phyloP scores from a whole-genome alignment of 2,888 invertebrate genomes.

The Orthonevra nobilis region DNA sequence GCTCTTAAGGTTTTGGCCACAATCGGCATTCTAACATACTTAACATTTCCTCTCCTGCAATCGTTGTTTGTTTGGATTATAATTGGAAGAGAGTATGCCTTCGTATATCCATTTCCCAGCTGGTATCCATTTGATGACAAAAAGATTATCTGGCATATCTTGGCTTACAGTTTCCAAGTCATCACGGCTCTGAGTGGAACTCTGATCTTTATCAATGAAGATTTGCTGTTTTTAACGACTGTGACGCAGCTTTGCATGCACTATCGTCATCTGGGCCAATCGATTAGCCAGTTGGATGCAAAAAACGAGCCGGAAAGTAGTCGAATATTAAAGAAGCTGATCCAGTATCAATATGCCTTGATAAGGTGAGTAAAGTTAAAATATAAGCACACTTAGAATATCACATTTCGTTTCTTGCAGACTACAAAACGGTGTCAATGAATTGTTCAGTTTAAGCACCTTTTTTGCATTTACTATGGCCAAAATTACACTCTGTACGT shows the following conservation, averaged over 20 bases:
- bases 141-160: neutral
- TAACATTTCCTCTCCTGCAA: slow-evolving; percentile 23
- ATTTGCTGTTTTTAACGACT: slow-evolving; percentile 9
- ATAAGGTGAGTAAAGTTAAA: slow-evolving; percentile 32
- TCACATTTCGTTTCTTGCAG: too few relatives aligned
- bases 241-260: slow-evolving; percentile 37
- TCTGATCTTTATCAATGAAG: slow-evolving; percentile 19
- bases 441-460: slow-evolving; percentile 21
- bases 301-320: neutral
- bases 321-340: neutral
- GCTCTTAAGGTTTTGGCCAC: too few relatives aligned
- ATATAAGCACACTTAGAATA: too few relatives aligned
- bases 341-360: slow-evolving; percentile 28
- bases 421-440: slow-evolving; percentile 16
- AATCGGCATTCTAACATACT: too few relatives aligned
- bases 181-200: neutral
- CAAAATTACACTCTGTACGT: neutral
- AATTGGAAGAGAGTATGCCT: neutral
- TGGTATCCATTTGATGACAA: slow-evolving; percentile 14
- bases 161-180: slow-evolving; percentile 1
- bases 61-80: neutral
- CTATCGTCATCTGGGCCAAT: slow-evolving; percentile 16
- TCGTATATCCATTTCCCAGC: neutral
- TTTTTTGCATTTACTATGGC: slow-evolving; percentile 14
- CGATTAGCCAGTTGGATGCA: slow-evolving; percentile 20